Evolutionary conservation across 2,797 vertebrate species (phyloP), one percentile per base, ranked within the genome.

Genomic region (Champsocephalus esox): DNA sequence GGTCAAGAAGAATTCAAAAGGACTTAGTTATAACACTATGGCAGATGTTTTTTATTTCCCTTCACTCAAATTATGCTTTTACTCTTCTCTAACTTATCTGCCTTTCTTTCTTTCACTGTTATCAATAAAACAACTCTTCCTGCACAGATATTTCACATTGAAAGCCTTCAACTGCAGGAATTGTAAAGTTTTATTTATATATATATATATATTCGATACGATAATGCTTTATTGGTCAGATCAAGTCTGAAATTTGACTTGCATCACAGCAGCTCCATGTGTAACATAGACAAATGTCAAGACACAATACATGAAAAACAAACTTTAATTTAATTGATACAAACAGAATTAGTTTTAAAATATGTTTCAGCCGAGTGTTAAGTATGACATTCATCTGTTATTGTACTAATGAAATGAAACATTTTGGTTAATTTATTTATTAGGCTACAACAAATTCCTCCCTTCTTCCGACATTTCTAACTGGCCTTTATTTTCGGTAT

Each of bases 81-180:
- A 6, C 34, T 34, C 6, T 34, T 6, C 34, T 34, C 8, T 38
- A 2, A 38, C 34, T 38, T 28, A 28, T 28, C 28, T 28, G 28
- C 28, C 28, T 28, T 28, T 28, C 28, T 28, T 28, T 28, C 28
- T 28, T 28, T 28, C 28, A 28, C 49, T 51, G 49, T 19, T 44
- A 2, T 60, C 58, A 16, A 28, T 28, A 14, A 46, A 60, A 60
- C n/a, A 59, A 61, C 59, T 46, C 59, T 48, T 62, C 59, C 59
- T 48, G 44, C 59, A 9, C 32, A 46, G 24, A 48, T 46, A 28
- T 49, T 63, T 64, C 44, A 56, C 52, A 56, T 24, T 56, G 34
- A 55, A 54, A 52, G 48, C 34, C 17, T 60, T 24, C 28, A 0
- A 13, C 50, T 38, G 44, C 48, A 21, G 57, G 12, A 63, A 24